These are phyloP conservation scores for Nemoura dubitans DNA, from an alignment of 2,888 invertebrate genomes.

Conservation along the genomic window DNA sequence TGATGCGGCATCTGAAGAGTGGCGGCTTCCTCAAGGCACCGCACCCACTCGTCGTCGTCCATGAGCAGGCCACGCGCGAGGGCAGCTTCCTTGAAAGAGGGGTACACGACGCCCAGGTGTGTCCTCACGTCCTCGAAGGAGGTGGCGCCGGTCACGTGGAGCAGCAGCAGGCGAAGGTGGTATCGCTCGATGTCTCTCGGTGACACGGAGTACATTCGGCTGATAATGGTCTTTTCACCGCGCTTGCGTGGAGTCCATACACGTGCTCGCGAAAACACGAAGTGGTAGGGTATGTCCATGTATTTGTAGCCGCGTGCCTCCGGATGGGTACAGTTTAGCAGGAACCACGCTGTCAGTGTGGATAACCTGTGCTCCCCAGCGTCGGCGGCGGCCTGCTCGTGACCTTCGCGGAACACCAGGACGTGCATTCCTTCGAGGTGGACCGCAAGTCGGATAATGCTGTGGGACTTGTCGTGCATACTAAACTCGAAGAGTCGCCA, in stretches of 20 bases:
- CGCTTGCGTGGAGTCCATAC: neutral
- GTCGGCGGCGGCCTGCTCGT: conserved; percentile 38
- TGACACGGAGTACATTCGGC: neutral
- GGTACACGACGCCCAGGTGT: conserved; percentile 53
- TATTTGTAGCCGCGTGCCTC: conserved; percentile 49
- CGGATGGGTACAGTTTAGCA: conserved; percentile 51
- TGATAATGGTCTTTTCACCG: neutral
- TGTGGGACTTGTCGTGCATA: conserved; percentile 55
- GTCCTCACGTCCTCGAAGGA: conserved; percentile 54
- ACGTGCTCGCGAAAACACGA: neutral
- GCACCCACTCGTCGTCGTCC: conserved; percentile 55
- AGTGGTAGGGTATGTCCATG: conserved; percentile 52
- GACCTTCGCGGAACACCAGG: conserved; percentile 44
- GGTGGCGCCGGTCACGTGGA: conserved; percentile 51
- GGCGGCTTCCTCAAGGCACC: conserved; percentile 53
- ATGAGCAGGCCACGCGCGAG: conserved; percentile 54
- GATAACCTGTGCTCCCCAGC: conserved; percentile 38
- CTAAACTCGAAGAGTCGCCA: conserved; percentile 54
- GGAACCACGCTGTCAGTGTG: conserved; percentile 54
- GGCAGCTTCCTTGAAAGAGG: conserved; percentile 55
- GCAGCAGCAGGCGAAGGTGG: conserved; percentile 52
- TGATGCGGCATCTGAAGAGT: conserved; percentile 52
- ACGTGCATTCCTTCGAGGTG: conserved; percentile 55
- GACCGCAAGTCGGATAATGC: conserved; percentile 55
- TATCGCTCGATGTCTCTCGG: conserved; percentile 47